Conservation (phyloP, 2,797 vertebrate genomes). For the Thripadectes ignobilis region DNA sequence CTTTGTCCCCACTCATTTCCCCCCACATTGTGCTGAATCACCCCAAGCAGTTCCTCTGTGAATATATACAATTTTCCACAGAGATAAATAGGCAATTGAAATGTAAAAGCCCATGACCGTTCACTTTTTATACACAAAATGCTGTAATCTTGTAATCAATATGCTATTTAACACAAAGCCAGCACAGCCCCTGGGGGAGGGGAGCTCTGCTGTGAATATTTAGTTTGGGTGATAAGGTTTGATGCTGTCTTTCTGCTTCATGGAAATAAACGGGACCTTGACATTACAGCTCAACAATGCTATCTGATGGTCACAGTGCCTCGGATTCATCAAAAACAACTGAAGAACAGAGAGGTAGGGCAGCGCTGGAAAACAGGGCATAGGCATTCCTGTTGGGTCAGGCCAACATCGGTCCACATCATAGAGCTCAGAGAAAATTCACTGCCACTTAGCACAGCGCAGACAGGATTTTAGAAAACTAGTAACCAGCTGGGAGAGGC, state of each 20-base stretch:
- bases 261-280: not conserved
- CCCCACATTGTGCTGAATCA: not conserved
- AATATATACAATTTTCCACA: slow-evolving; percentile 1
- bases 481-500: not conserved
- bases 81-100: slow-evolving; percentile 39
- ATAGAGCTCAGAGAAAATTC: not conserved
- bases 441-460: not conserved
- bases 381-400: not conserved
- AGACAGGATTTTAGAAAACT: not conserved
- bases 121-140: slow-evolving; percentile 5
- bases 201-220: not conserved
- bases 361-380: not conserved
- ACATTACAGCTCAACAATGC: not conserved
- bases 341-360: not conserved
- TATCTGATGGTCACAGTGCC: not conserved
- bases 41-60: not conserved
- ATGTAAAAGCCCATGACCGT: slow-evolving; percentile 32
- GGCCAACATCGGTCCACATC: not conserved
- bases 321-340: not conserved
- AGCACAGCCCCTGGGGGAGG: not conserved
- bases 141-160: slow-evolving; percentile 63
- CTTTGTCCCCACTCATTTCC: not conserved
- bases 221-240: not conserved
- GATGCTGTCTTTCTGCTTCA: not conserved
- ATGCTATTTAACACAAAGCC: slow-evolving; percentile 39